Evolutionary conservation across 2,888 invertebrate genomes (phyloP), one percentile per base, ranked within the genome.

Genomic region (Tenthredo livida): DNA sequence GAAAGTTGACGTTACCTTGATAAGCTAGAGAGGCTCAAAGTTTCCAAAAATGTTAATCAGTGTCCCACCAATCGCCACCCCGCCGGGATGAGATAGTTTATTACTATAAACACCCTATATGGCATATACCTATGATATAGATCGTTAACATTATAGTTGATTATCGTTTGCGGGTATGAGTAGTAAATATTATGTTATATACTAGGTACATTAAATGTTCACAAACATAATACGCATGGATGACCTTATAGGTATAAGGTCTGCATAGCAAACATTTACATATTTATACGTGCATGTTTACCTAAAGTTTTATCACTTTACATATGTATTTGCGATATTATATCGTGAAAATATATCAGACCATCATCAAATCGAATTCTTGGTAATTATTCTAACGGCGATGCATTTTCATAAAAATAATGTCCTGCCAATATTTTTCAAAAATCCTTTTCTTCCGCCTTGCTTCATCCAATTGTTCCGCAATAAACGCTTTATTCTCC

Each of bases 171-270:
- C 67, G 29, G 5, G 67, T 29, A 40, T 33, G 67, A 5, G 29
- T 29, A 21, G 72, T 40, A 40, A 72, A 72, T 72, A 72, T 72
- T 72, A n/a, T 9, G 40, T 72, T 72, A 72, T 37, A n/a, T n/a
- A n/a, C n/a, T n/a, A n/a, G n/a, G n/a, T n/a, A n/a, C 10, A 29
- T 29, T 29, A 33, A 29, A n/a, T 33, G 17, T 29, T 5, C 33
- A 12, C 33, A 70, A 21, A 12, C 29, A 67, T 67, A 25, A 67
- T 17, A 67, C 15, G 6, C 67, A 67, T 10, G 67, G 17, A 33
- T 67, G 67, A 67, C 67, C 67, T 15, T 67, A n/a, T n/a, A n/a
- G n/a, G n/a, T n/a, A n/a, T n/a, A 67, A 5, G 29, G 67, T 33
- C 5, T 29, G 17, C 12, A 33, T 21, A 58, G 7, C 50, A 0